Evolutionary conservation across 1,140 invertebrate genomes (phyloP), one percentile per base, ranked within the genome.

Genomic region (Gryllus bimaculatus): DNA sequence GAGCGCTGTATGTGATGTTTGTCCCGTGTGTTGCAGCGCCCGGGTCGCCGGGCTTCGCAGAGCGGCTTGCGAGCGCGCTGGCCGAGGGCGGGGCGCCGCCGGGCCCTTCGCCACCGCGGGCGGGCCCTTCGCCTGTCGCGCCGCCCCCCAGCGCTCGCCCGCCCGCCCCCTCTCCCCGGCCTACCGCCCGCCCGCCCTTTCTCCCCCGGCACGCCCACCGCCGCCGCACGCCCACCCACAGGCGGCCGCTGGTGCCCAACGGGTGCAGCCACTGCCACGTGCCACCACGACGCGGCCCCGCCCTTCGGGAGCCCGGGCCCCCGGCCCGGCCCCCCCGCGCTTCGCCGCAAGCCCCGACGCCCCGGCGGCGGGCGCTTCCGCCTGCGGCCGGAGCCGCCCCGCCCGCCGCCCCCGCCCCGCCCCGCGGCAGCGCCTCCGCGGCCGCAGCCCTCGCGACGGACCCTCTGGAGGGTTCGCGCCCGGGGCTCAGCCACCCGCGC

Each of bases 251-350:
- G 18, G 47, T 77, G 8, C 54, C 54, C 10, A 66, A 66, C 54
- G 76, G 76, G 15, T 77, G 76, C 39, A 39, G 21, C 47, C 26
- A 77, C 47, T 77, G 76, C 47, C 76, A 77, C 47, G 47, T 77
- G 5, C 54, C 54, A 77, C 76, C 8, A 4, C 21, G 47, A 26
- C 26, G 10, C 76, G 12, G 21, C 76, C 18, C 39, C 76, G 12
- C 20, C 74, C 26, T 39, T 39, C 26, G 26, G 26, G 1, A 39
- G 26, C 26, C 26, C 26, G 1, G 26, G 1, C 26, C 26, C 26
- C 26, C 26, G 26, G 26, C 26, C 26, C 26, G 26, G 26, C 26
- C 1, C 26, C 26, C 26, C 26, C 26, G 26, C 26, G 26, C 26
- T 39, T 39, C 26, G 26, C n/a, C n/a, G n/a, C n/a, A n/a, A n/a